A percentile compares a stretch with the other conserved stretches of the same genome.
phyloP scores from a whole-genome alignment of 2,888 invertebrate species.

The Onthophagus sagittarius region DNA sequence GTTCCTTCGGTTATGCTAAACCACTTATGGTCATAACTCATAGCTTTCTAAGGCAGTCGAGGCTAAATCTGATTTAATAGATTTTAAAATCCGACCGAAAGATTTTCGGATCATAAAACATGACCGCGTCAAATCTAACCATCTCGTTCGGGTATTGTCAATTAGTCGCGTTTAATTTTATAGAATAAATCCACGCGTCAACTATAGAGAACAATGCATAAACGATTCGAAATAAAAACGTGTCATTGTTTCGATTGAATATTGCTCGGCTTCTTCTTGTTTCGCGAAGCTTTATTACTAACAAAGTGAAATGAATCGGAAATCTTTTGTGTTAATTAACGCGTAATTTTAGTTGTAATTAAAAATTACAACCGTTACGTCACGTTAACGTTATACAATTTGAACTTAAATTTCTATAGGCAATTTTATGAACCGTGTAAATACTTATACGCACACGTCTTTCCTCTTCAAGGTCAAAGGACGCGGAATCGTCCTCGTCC shows the following conservation, averaged over 20 bases:
- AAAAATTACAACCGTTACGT: too few species aligned
- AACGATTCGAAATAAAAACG: not conserved
- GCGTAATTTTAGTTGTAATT: too few species aligned
- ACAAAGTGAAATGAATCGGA: not conserved
- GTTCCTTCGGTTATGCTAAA: not conserved
- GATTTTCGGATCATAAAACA: not conserved
- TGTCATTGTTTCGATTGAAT: not conserved
- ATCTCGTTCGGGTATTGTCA: not conserved
- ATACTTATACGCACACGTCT: too few species aligned
- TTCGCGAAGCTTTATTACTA: not conserved
- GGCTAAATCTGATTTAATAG: not conserved
- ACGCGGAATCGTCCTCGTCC: slow-evolving; percentile 14
- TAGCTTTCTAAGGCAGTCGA: not conserved
- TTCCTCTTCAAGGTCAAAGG: slow-evolving; percentile 1
- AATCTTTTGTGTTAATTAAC: not conserved
- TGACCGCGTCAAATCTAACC: not conserved
- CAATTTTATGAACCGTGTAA: too few species aligned
- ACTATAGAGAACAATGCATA: not conserved
- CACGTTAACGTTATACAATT: too few species aligned
- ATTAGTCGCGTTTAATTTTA: not conserved
- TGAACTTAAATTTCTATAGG: too few species aligned
- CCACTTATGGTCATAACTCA: not conserved
- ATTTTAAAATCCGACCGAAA: not conserved
- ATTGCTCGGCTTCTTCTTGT: too few species aligned
- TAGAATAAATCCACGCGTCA: not conserved